A percentile compares a stretch with the other conserved stretches of the same genome.
These are phyloP conservation scores for Eretmocerus hayati DNA, from an alignment of 2,888 invertebrate genomes.

Conservation along the genomic window DNA sequence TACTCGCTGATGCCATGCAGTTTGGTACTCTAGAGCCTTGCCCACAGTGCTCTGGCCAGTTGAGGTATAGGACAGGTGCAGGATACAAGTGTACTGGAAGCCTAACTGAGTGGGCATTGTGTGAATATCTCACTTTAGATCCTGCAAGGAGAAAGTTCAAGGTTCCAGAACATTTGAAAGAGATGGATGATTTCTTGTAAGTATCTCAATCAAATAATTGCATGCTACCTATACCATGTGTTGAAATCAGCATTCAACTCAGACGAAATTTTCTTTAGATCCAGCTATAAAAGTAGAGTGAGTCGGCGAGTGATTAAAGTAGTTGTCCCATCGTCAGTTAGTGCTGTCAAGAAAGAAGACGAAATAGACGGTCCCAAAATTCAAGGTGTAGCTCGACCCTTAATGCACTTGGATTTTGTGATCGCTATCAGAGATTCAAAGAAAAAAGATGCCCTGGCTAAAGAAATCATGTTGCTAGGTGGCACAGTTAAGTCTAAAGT, in stretches of 20 bases:
- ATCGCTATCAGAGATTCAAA: slow-evolving; percentile 55
- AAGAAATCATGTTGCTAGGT: slow-evolving; percentile 65
- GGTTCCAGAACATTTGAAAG: slow-evolving; percentile 59
- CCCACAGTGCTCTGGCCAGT: slow-evolving; percentile 71
- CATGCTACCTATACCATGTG: not conserved
- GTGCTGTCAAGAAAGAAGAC: slow-evolving; percentile 52
- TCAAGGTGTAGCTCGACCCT: slow-evolving; percentile 54
- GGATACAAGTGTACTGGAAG: slow-evolving; percentile 83
- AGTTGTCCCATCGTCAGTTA: slow-evolving; percentile 47
- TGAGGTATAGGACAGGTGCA: slow-evolving; percentile 58
- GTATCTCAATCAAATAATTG: slow-evolving; percentile 21
- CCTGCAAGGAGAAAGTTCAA: slow-evolving; percentile 67
- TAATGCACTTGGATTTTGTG: slow-evolving; percentile 74
- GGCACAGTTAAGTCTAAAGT: slow-evolving; percentile 66
- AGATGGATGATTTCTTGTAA: slow-evolving; percentile 52
- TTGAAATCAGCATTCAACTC: too few relatives aligned
- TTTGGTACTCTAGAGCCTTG: slow-evolving; percentile 82
- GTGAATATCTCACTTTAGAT: slow-evolving; percentile 61
- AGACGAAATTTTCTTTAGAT: slow-evolving; percentile 35
- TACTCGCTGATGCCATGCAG: slow-evolving; percentile 74
- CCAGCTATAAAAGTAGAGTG: slow-evolving; percentile 56
- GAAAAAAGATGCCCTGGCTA: slow-evolving; percentile 59
- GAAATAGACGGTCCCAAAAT: slow-evolving; percentile 56
- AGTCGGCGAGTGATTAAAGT: slow-evolving; percentile 54
- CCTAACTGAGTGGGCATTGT: slow-evolving; percentile 85